Conservation (phyloP, 2,888 invertebrate genomes). For the Ennomos fuscantarius region DNA sequence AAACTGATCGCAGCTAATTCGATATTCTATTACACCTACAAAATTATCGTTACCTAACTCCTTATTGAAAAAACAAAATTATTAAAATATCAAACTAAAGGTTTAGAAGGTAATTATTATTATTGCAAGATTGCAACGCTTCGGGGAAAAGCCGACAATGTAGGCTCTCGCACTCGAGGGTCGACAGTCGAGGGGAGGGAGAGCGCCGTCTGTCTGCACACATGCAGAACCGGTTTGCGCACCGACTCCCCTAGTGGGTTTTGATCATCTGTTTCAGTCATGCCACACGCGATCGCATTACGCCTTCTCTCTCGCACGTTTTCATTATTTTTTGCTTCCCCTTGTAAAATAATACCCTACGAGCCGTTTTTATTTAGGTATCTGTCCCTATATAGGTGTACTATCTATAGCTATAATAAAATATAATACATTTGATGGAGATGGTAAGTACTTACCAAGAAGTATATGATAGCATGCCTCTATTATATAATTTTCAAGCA, state of each 20-base stretch:
- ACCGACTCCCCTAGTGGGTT: conserved; percentile 77
- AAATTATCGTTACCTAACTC: too few relatives aligned
- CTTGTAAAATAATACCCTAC: conserved; percentile 79
- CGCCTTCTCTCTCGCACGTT: conserved; percentile 74
- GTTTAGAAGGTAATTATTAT: conserved; percentile 58
- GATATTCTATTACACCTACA: too few relatives aligned
- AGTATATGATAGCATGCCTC: conserved; percentile 53
- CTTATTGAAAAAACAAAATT: too few relatives aligned
- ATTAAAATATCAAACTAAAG: not conserved
- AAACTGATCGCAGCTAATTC: too few relatives aligned
- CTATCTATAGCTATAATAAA: conserved; percentile 7
- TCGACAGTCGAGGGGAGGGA: conserved; percentile 77
- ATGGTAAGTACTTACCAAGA: conserved; percentile 61
- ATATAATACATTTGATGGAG: conserved; percentile 48
- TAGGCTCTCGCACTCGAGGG: conserved; percentile 76
- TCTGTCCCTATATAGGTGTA: conserved; percentile 65
- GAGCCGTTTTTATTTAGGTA: conserved; percentile 74
- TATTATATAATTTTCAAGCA: conserved; percentile 36
- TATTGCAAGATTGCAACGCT: conserved; percentile 77
- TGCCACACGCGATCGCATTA: conserved; percentile 75
- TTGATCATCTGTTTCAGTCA: conserved; percentile 68
- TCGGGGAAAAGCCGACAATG: conserved; percentile 75
- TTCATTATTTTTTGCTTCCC: conserved; percentile 82
- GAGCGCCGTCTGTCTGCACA: conserved; percentile 77
- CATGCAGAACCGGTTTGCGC: conserved; percentile 83